These are phyloP conservation scores for Hipposideros armiger DNA, from an alignment of 2,113 vertebrate genomes.

Conservation along the genomic window DNA sequence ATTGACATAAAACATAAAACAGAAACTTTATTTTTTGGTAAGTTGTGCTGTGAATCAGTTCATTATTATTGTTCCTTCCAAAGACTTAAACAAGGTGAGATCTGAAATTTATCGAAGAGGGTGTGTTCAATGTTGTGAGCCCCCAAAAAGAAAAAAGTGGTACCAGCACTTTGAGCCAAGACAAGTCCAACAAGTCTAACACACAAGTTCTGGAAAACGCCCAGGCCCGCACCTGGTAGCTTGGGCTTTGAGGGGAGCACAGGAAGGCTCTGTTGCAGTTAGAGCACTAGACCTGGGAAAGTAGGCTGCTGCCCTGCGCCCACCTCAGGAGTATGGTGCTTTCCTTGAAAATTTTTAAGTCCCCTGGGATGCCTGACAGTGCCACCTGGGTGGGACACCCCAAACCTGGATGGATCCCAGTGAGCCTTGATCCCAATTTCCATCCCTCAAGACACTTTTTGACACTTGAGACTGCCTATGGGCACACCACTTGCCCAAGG, in stretches of 20 bases:
- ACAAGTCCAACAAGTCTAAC: not conserved
- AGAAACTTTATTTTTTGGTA: not conserved
- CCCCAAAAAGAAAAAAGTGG: not conserved
- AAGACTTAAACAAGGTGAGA: not conserved
- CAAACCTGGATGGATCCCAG: not conserved
- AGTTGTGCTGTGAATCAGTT: not conserved
- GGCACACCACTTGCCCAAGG: not conserved
- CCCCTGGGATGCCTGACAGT: not conserved
- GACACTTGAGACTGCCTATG: not conserved
- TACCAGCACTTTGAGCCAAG: not conserved
- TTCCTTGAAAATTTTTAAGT: not conserved
- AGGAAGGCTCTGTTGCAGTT: too few species aligned
- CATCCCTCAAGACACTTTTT: not conserved
- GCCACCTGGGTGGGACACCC: not conserved
- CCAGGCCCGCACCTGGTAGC: not conserved
- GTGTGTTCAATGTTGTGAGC: not conserved
- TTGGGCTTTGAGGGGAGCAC: too few species aligned
- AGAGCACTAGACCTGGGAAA: not conserved
- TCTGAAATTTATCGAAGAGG: not conserved
- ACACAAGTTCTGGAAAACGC: not conserved
- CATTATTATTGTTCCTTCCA: not conserved
- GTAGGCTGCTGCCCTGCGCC: not conserved
- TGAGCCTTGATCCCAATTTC: not conserved
- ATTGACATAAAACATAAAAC: not conserved
- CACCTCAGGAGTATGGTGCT: not conserved